Evolutionary conservation across 1,140 invertebrate species (phyloP), one percentile per base, ranked within the genome.

Genomic region (Drosophila guanche): DNA sequence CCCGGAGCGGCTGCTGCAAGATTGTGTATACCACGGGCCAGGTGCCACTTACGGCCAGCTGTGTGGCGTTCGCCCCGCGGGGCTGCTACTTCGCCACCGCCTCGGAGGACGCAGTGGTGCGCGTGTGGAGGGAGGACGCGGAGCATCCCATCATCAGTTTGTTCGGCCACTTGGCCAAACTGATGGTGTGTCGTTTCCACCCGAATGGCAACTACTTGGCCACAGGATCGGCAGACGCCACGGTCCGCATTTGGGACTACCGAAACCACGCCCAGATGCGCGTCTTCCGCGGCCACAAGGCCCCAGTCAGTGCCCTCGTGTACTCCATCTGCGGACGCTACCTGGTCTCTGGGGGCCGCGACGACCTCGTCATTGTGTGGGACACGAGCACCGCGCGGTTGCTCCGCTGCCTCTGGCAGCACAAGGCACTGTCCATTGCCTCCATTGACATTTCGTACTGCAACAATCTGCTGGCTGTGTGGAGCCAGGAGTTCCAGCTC

Each of bases 131-230:
- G 25, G 81, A 86, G 54, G 68, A 86, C 14, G 57, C 20, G 7
- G 60, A 33, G 37, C 46, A 59, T 0, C 56, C 81, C 0, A 5
- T 55, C 2, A 54, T 68, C 4, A 46, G 80, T 1, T 16, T 85
- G 0, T 29, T 8, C 5, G 80, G 80, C 0, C 81, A 85, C n/a
- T 8, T 86, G 23, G 80, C 57, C 0, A 60, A 73, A 4, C 41
- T 85, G 2, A 27, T n/a, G 10, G 60, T 48, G n/a, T 80, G 73
- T 7, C 3, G 60, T 0, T 85, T 85, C 10, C 81, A 86, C 43
- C 81, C 81, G 0, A 85, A 86, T 50, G 51, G 77, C 5, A 57
- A 80, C 10, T 85, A 85, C 7, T 8, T 86, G 22, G 80, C 81
- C 54, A 81, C 81, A 0, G 80, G 76, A n/a, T 85, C 80, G 0